These are phyloP conservation scores for Bradysia coprophila DNA, from an alignment of 1,140 invertebrate species.

Conservation along the genomic window DNA sequence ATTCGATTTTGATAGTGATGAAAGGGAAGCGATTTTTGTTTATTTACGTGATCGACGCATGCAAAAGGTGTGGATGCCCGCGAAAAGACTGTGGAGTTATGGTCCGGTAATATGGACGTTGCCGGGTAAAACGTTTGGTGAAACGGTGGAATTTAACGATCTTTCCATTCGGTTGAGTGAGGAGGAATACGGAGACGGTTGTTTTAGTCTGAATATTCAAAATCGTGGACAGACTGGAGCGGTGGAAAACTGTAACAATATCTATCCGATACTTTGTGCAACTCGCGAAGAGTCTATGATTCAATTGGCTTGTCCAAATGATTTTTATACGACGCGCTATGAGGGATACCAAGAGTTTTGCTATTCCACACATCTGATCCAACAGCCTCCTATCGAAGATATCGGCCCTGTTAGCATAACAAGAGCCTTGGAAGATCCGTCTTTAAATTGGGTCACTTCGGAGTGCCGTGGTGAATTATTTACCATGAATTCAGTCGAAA, in stretches of 20 bases:
- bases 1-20: constrained; percentile 6
- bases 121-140: constrained; percentile 14
- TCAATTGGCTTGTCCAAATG: constrained; percentile 11
- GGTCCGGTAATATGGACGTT: constrained; percentile 12
- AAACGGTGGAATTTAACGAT: constrained; percentile 7
- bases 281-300: constrained; percentile 9
- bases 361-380: background rate
- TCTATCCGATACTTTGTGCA: constrained; percentile 12
- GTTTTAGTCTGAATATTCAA: constrained; percentile 5
- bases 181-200: constrained; percentile 4
- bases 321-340: constrained; percentile 11
- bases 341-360: background rate
- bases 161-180: constrained; percentile 4
- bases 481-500: background rate
- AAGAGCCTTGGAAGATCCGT: background rate
- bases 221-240: background rate
- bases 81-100: constrained; percentile 6
- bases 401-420: background rate
- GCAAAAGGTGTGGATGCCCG: constrained; percentile 14
- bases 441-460: background rate
- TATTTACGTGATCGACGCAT: constrained; percentile 8
- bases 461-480: background rate
- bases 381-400: background rate
- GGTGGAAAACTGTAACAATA: constrained; percentile 7
- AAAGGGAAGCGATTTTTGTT: constrained; percentile 4